Conservation (phyloP, 2,113 vertebrate genomes). For the Telmatochromis sp. region DNA sequence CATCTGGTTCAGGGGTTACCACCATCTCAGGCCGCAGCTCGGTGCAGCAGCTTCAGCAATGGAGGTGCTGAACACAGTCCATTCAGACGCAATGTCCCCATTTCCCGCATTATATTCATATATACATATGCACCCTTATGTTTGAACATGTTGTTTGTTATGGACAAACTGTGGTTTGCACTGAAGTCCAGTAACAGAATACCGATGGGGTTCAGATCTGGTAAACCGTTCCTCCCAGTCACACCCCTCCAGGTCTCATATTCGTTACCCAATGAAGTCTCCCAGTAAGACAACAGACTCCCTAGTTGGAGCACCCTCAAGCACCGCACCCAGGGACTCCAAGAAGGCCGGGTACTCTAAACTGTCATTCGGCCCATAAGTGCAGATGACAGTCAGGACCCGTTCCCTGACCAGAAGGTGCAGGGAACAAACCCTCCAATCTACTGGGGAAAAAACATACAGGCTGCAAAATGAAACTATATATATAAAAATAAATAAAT, state of each 20-base stretch:
- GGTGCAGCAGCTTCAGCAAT: background rate
- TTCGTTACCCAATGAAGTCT: background rate
- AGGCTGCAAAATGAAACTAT: background rate
- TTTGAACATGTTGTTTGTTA: background rate
- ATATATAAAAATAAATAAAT: background rate
- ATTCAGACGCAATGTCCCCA: background rate
- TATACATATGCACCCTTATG: background rate
- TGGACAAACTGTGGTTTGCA: background rate
- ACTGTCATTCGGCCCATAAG: background rate
- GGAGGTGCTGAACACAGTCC: background rate
- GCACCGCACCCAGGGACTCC: background rate
- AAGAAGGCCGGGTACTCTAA: background rate
- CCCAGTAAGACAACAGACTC: background rate
- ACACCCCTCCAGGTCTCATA: background rate
- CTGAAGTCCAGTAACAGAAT: background rate
- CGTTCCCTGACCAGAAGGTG: rapidly evolving
- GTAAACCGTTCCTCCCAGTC: background rate
- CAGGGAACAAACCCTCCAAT: background rate
- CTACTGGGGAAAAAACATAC: background rate
- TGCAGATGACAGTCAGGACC: background rate
- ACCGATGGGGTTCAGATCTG: background rate
- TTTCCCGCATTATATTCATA: background rate
- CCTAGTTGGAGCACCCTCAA: background rate
- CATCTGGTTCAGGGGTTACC: background rate
- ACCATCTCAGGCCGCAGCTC: rapidly evolving